Evolutionary conservation across 2,797 vertebrate genomes (phyloP).

Genomic region (Notamacropus eugenii): DNA sequence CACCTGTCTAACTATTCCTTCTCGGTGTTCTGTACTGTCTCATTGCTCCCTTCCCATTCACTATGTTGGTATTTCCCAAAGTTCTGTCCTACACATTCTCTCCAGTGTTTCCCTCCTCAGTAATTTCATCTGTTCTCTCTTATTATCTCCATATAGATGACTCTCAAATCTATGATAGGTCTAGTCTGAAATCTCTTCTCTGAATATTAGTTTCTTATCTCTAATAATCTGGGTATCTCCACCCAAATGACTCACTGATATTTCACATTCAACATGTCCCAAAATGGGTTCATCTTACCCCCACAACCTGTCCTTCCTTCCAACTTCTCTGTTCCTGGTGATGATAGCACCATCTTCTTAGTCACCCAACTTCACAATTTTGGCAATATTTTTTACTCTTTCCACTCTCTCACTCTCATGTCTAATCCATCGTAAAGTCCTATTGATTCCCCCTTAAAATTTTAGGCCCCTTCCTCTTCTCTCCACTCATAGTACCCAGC

Average conservation of each 20-base stretch:
- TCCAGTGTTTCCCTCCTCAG: neutral
- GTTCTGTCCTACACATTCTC: neutral
- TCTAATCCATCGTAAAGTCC: constrained; percentile 9
- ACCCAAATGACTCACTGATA: neutral
- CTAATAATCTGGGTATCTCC: neutral
- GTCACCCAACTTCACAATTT: neutral
- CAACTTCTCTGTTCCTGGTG: neutral
- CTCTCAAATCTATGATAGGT: neutral
- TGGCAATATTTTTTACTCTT: neutral
- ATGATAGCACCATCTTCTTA: neutral
- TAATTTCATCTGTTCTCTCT: neutral
- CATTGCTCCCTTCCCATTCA: neutral
- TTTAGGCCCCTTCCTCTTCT: neutral
- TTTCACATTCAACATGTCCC: neutral
- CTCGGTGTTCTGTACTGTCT: neutral
- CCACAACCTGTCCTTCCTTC: constrained; percentile 21
- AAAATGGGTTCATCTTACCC: constrained; percentile 40
- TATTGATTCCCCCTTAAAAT: neutral
- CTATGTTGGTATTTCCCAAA: neutral
- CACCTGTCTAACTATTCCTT: neutral
- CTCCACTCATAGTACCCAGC: neutral
- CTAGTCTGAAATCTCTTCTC: neutral
- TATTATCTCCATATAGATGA: neutral
- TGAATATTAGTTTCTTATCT: neutral
- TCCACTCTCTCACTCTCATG: neutral